Evolutionary conservation across 2,113 vertebrate genomes (phyloP).

Genomic region (Hemichromis elongatus): DNA sequence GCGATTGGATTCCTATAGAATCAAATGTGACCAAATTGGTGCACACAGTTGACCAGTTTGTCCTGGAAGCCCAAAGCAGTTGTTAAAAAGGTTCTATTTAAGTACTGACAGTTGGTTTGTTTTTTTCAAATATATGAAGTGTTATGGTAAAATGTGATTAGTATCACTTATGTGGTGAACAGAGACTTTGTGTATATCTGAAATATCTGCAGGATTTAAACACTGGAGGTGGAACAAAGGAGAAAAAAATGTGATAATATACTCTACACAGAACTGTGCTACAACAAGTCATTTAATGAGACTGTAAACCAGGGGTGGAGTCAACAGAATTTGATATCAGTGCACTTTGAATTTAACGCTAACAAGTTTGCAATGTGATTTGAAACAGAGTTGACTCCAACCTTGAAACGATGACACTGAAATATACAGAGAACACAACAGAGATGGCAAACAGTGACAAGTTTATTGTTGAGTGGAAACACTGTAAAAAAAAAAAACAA

Average conservation of each 20-base stretch:
- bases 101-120: background rate
- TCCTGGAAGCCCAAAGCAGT: background rate
- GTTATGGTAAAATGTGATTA: constrained; percentile 22
- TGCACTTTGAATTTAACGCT: background rate
- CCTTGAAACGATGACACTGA: background rate
- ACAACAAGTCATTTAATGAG: background rate
- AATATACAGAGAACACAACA: constrained; percentile 5
- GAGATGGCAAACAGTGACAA: constrained; percentile 1
- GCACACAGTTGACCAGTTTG: background rate
- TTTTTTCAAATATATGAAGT: background rate
- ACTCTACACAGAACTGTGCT: constrained; percentile 24
- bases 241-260: constrained; percentile 2
- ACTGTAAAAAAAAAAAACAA: constrained; percentile 20
- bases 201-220: constrained; percentile 22
- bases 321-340: constrained; percentile 18
- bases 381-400: constrained; percentile 29
- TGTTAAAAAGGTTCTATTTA: background rate
- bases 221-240: background rate
- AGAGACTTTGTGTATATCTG: constrained; percentile 25
- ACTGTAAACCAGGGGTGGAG: constrained; percentile 14
- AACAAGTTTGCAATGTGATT: constrained; percentile 5
- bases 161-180: constrained; percentile 8
- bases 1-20: background rate
- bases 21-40: background rate
- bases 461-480: constrained; percentile 33